Evolutionary conservation across 2,797 vertebrate species (phyloP).

Genomic region (Menidia menidia): DNA sequence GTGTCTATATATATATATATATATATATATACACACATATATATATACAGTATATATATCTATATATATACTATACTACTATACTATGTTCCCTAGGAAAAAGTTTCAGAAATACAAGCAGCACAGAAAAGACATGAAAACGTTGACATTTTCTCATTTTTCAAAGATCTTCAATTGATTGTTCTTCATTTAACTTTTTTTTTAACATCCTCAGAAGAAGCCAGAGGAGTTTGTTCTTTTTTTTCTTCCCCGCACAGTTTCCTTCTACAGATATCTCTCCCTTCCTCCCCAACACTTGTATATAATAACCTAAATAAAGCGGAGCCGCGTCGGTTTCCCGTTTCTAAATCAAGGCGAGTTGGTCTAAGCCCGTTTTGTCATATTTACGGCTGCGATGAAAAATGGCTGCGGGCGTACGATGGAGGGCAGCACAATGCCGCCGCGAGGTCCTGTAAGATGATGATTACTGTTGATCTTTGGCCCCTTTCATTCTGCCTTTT

Average conservation of each 20-base stretch:
- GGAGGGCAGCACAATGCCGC: slow-evolving; percentile 77
- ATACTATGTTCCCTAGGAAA: background rate
- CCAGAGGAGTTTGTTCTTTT: background rate
- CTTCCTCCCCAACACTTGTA: background rate
- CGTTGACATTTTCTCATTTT: background rate
- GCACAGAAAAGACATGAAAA: background rate
- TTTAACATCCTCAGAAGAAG: background rate
- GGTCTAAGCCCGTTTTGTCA: slow-evolving; percentile 31
- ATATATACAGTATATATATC: no score
- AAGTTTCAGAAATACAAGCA: background rate
- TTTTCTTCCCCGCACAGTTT: background rate
- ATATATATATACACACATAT: no score
- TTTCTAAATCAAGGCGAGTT: slow-evolving; percentile 37
- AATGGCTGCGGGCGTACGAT: slow-evolving; percentile 62
- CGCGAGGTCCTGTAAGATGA: slow-evolving; percentile 59
- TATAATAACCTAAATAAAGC: slow-evolving; percentile 6
- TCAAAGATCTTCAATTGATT: background rate
- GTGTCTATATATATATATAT: no score
- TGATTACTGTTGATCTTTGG: slow-evolving; percentile 63
- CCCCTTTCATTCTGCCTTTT: slow-evolving; percentile 46
- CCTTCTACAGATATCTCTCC: background rate
- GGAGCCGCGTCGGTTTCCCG: background rate
- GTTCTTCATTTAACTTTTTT: background rate
- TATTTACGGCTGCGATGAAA: slow-evolving; percentile 58
- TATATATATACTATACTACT: no score